These are phyloP conservation scores for Arenicola marina DNA, from an alignment of 2,888 invertebrate species.

Conservation along the genomic window DNA sequence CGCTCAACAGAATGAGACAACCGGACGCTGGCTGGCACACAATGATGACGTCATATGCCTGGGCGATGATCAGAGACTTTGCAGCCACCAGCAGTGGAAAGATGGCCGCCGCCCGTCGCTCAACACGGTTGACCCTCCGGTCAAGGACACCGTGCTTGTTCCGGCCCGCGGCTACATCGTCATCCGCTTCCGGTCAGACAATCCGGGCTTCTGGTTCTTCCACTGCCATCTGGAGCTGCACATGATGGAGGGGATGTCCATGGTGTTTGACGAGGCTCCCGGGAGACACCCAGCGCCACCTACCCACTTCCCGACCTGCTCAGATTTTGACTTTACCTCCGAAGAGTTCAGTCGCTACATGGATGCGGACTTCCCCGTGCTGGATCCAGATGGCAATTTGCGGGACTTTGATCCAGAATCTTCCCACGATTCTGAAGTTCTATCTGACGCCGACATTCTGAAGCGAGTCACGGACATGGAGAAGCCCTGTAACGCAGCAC, in stretches of 20 bases:
- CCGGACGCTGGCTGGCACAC: slow-evolving; percentile 15
- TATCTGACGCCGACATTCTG: too few species aligned
- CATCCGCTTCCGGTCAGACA: slow-evolving; percentile 7
- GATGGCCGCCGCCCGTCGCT: slow-evolving; percentile 17
- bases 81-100: neutral
- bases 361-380: too few species aligned
- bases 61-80: slow-evolving; percentile 25
- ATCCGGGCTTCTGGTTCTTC: slow-evolving; percentile 10
- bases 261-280: slow-evolving; percentile 1
- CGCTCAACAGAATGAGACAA: slow-evolving; percentile 12
- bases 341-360: too few species aligned
- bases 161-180: slow-evolving; percentile 12
- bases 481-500: too few species aligned
- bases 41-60: slow-evolving; percentile 29
- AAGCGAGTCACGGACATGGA: too few species aligned
- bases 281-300: neutral
- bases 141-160: slow-evolving; percentile 6
- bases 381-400: too few species aligned
- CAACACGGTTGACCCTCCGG: slow-evolving; percentile 8
- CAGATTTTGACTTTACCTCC: too few species aligned
- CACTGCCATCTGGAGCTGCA: slow-evolving; percentile 6
- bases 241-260: slow-evolving; percentile 11
- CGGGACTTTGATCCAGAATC: too few species aligned
- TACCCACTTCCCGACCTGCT: too few species aligned
- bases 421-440: too few species aligned